Base-by-base conservation (phyloP, 2,888 invertebrate genomes). In the Cheilosia variabilis region DNA sequence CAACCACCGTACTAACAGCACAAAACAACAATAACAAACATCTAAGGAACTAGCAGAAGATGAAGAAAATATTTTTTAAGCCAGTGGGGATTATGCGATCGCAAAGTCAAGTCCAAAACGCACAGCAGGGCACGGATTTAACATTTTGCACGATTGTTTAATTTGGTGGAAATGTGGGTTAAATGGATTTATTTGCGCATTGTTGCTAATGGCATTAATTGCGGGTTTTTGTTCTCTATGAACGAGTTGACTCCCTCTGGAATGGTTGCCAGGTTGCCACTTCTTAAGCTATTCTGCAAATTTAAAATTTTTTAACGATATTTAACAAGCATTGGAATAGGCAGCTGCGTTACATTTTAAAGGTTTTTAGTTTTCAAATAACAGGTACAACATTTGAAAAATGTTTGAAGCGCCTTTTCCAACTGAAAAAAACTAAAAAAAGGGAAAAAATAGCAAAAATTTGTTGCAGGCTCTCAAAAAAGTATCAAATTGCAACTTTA, bases 101-200 rank as follows among this genome's bases (percentile, higher is more conserved):
- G n/a, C 34, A 47, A 22, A 47, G 31, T 45, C 19, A 47, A 34
- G 22, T 34, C 31, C 34, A 24, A 15, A 27, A 19, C 27, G 41
- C 41, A 24, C 24, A 24, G 24, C 15, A 17, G 15, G 17, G 45
- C 17, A 50, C 17, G 10, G 19, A 19, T 47, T 47, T 41, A 71
- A 57, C 69, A 69, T 78, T 78, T 65, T 27, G 63, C 41, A 78
- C 63, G 45, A 68, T 65, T 80, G 80, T 75, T 80, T 68, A 75
- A 73, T 75, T 75, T 75, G 45, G 17, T 53, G 62, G 71, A 79
- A 79, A 66, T 27, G 34, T 65, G 60, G 79, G 73, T 79, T 65
- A 73, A 60, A 10, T 43, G 34, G 52, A 57, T 79, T 65, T 71
- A 47, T 78, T 45, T 19, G 63, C 10, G 63, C 10, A 41, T 41